Evolutionary conservation across 2,888 invertebrate species (phyloP).

Genomic region (Mimas tiliae): DNA sequence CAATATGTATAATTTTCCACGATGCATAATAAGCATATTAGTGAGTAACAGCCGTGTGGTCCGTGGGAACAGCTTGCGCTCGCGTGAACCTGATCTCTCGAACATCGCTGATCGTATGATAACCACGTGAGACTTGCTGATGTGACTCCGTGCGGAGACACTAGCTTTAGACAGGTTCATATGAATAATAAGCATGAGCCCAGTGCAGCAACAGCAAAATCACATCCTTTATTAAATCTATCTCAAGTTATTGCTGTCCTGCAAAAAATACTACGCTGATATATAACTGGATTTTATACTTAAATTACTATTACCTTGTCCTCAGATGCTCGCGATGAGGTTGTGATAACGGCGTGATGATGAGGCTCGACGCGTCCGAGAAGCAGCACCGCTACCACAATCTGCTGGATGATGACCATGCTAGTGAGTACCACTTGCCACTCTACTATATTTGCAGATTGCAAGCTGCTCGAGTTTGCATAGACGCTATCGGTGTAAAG

Average conservation of each 20-base stretch:
- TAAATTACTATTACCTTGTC: conserved; percentile 31
- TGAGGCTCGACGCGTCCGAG: conserved; percentile 78
- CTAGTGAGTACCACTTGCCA: conserved; percentile 63
- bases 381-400: conserved; percentile 82
- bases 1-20: conserved; percentile 13
- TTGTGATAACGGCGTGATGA: conserved; percentile 77
- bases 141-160: not conserved
- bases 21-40: conserved; percentile 20
- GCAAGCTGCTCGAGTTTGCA: no score
- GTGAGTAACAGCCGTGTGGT: conserved; percentile 11
- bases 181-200: no score
- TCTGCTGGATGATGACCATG: conserved; percentile 80
- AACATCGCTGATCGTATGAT: not conserved
- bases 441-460: no score
- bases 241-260: no score
- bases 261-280: no score
- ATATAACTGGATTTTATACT: not conserved
- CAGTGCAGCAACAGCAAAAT: no score
- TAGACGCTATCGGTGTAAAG: no score
- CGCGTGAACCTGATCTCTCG: not conserved
- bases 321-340: conserved; percentile 65
- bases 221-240: no score
- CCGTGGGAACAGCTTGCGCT: conserved; percentile 23
- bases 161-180: no score
- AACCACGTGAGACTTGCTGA: not conserved